phyloP scores from a whole-genome alignment of 2,797 vertebrate genomes.

The Cirrhinus molitorella region DNA sequence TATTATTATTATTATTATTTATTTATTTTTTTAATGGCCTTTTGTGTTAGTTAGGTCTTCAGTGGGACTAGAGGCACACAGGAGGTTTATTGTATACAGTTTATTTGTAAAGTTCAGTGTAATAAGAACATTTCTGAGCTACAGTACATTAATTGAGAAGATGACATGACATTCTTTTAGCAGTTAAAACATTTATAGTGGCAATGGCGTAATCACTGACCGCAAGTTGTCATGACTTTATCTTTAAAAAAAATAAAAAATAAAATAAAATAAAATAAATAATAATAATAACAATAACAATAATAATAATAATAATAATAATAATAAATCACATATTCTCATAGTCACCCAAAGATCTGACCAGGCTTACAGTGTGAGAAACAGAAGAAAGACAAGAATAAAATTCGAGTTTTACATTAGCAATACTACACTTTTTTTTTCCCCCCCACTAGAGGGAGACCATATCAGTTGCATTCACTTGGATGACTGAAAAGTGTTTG shows the following conservation, averaged over 20 bases:
- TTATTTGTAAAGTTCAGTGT: background rate
- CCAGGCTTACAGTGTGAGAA: background rate
- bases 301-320: background rate
- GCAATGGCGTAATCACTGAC: background rate
- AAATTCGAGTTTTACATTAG: background rate
- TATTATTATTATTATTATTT: too few species aligned
- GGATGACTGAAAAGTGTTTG: background rate
- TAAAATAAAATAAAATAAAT: too few species aligned
- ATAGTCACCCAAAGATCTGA: background rate
- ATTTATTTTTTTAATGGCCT: background rate
- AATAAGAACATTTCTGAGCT: background rate
- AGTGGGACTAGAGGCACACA: background rate
- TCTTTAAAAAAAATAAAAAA: background rate
- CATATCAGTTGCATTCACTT: background rate
- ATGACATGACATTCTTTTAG: background rate
- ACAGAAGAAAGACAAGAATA: background rate
- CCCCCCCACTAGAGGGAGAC: slow-evolving; percentile 16
- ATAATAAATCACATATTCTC: background rate
- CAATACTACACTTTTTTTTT: background rate
- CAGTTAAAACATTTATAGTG: background rate
- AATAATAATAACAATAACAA: too few species aligned
- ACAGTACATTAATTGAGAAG: background rate
- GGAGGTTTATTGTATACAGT: background rate
- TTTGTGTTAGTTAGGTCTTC: background rate
- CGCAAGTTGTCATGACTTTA: background rate